phyloP scores from a whole-genome alignment of 2,797 vertebrate genomes.

The Adelosebastes latens region DNA sequence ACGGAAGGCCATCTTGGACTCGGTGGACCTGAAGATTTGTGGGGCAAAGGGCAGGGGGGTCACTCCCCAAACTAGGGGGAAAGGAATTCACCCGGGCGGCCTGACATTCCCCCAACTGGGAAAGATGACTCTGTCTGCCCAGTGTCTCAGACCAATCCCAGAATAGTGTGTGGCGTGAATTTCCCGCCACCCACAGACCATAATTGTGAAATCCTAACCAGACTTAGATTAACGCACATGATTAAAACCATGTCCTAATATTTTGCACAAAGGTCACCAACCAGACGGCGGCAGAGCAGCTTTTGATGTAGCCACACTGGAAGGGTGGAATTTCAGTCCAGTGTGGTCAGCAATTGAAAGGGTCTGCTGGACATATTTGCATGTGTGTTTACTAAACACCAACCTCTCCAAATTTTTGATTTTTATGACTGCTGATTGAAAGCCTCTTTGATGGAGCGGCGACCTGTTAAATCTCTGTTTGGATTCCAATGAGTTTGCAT shows the following conservation, averaged over 20 bases:
- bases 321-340: slow-evolving; percentile 7
- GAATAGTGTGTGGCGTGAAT: slow-evolving; percentile 74
- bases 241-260: slow-evolving; percentile 26
- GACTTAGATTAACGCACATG: slow-evolving; percentile 16
- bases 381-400: slow-evolving; percentile 65
- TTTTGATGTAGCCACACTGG: slow-evolving; percentile 2
- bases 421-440: slow-evolving; percentile 42
- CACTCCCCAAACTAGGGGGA: slow-evolving; percentile 65
- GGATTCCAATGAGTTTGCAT: slow-evolving; percentile 48
- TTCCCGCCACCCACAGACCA: slow-evolving; percentile 63
- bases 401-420: slow-evolving; percentile 46
- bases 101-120: slow-evolving; percentile 67
- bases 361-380: slow-evolving; percentile 44
- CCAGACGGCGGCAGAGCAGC: not conserved
- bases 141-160: slow-evolving; percentile 61
- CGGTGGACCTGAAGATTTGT: slow-evolving; percentile 71
- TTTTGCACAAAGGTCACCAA: slow-evolving; percentile 5
- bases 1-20: slow-evolving; percentile 52
- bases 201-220: slow-evolving; percentile 51
- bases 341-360: slow-evolving; percentile 18
- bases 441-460: slow-evolving; percentile 44
- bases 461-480: slow-evolving; percentile 46
- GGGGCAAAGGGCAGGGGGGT: slow-evolving; percentile 71
- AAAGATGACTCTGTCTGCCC: slow-evolving; percentile 78
- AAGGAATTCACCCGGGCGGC: slow-evolving; percentile 74